Evolutionary conservation across 2,888 invertebrate species (phyloP).

Genomic region (Halocaridina rubra): DNA sequence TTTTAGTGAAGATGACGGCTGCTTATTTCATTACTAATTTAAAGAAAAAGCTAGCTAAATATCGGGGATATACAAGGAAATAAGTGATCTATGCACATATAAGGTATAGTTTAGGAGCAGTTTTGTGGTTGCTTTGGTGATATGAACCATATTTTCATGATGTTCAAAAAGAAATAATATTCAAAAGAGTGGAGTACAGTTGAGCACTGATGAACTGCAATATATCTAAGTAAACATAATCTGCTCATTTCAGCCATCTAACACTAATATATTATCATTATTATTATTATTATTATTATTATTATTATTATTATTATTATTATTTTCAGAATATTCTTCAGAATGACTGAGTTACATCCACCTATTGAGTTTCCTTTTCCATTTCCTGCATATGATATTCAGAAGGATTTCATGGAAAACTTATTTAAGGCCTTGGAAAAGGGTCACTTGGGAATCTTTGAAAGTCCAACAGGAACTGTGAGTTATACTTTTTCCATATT

Average conservation of each 20-base stretch:
- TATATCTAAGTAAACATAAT: neutral
- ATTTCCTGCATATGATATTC: conserved; percentile 91
- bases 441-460: conserved; percentile 90
- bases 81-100: too few species aligned
- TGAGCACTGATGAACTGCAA: neutral
- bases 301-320: neutral
- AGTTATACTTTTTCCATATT: too few species aligned
- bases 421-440: conserved; percentile 82
- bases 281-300: neutral
- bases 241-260: neutral
- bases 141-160: neutral
- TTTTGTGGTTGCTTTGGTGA: too few species aligned
- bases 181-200: neutral
- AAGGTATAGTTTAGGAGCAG: too few species aligned
- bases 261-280: neutral
- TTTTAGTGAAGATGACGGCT: too few species aligned
- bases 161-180: neutral
- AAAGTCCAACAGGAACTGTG: conserved; percentile 93
- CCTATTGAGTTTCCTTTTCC: conserved; percentile 79
- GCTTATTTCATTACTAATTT: too few species aligned
- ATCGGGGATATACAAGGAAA: too few species aligned
- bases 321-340: neutral
- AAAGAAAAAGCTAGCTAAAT: too few species aligned
- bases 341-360: conserved; percentile 31
- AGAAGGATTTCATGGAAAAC: conserved; percentile 87